phyloP scores from a whole-genome alignment of 2,888 invertebrate genomes.

The Polia nebulosa region DNA sequence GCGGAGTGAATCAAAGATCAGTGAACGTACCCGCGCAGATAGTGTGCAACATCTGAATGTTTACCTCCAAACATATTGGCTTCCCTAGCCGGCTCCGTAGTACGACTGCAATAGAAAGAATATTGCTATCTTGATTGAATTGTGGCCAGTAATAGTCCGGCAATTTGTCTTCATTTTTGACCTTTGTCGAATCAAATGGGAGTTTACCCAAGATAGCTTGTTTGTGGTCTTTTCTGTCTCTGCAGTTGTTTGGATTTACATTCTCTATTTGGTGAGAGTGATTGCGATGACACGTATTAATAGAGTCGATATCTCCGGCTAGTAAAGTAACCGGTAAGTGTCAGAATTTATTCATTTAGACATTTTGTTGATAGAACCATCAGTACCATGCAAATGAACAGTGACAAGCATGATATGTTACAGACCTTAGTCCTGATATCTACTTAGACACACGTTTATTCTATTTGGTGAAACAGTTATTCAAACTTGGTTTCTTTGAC shows the following conservation, averaged over 20 bases:
- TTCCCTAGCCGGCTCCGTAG: conserved; percentile 16
- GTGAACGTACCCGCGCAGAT: conserved; percentile 24
- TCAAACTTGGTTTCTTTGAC: conserved; percentile 12
- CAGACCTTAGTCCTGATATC: conserved; percentile 17
- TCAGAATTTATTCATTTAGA: conserved; percentile 32
- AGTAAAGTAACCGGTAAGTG: conserved; percentile 46
- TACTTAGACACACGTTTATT: conserved; percentile 3
- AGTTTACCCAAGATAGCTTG: conserved; percentile 39
- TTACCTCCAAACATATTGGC: conserved; percentile 34
- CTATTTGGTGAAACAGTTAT: conserved; percentile 8
- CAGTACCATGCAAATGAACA: conserved; percentile 10
- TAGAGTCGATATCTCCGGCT: conserved; percentile 14
- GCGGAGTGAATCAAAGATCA: conserved; percentile 41
- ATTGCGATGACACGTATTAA: conserved; percentile 15
- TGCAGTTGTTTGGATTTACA: conserved; percentile 25
- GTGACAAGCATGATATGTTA: conserved; percentile 9
- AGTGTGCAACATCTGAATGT: conserved; percentile 36
- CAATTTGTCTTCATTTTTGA: conserved; percentile 63
- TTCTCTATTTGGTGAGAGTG: conserved; percentile 10
- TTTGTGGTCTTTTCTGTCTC: conserved; percentile 18
- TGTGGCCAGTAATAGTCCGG: conserved; percentile 42
- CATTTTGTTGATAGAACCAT: conserved; percentile 38
- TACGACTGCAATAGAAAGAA: conserved; percentile 39
- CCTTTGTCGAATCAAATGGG: conserved; percentile 47
- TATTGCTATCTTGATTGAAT: conserved; percentile 61